Percentiles rank a stretch among this genome's conserved stretches.
Conservation (phyloP, 2,797 vertebrate genomes). For the Coluber constrictor region DNA sequence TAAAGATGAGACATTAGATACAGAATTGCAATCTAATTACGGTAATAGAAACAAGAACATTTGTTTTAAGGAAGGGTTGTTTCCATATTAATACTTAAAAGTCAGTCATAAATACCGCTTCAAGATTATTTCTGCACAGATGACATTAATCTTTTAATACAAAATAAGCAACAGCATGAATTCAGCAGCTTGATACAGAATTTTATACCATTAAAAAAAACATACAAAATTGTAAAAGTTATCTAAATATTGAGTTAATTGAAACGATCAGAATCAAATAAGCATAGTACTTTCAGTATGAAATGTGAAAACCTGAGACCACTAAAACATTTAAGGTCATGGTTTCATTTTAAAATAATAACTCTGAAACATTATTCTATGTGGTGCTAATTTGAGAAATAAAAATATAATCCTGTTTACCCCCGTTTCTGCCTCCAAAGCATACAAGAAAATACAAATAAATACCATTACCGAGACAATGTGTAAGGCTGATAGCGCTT, state of each 20-base stretch:
- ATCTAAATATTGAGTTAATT: background rate
- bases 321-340: slow-evolving; percentile 60
- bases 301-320: slow-evolving; percentile 33
- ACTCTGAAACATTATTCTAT: slow-evolving; percentile 64
- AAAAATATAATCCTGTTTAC: slow-evolving; percentile 43
- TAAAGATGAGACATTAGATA: background rate
- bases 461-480: slow-evolving; percentile 57
- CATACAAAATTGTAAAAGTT: background rate
- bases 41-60: background rate
- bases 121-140: background rate
- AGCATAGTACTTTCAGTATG: slow-evolving; percentile 33
- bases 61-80: background rate
- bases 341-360: slow-evolving; percentile 71
- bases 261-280: slow-evolving; percentile 1
- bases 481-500: background rate
- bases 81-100: background rate
- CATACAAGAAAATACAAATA: slow-evolving; percentile 60
- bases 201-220: background rate
- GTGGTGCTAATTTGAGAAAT: slow-evolving; percentile 69
- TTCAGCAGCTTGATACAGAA: background rate
- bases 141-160: background rate
- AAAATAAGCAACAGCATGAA: background rate
- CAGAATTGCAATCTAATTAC: background rate
- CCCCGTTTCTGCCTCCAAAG: slow-evolving; percentile 38
- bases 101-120: too few species aligned